Evolutionary conservation across 2,113 vertebrate genomes (phyloP), one percentile per base, ranked within the genome.

Genomic region (Percina caprodes): DNA sequence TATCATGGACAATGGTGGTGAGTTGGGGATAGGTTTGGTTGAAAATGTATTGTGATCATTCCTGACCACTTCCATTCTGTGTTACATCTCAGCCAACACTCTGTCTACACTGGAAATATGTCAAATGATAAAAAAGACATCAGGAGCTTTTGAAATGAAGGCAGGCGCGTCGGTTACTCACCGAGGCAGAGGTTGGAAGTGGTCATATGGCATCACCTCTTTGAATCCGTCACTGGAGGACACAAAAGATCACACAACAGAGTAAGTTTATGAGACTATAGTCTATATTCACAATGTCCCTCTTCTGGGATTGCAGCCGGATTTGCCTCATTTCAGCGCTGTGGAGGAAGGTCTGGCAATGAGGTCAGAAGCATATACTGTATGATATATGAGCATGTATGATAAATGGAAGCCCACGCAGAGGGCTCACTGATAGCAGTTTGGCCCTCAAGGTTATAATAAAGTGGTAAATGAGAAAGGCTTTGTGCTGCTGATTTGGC

Each of bases 181-280:
- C 97, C 96, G 96, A 88, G 97, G 97, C 63, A 99, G 96, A 58
- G 97, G 97, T 75, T 99, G 97, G 91, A 96, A 99, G 89, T 98
- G 98, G 91, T 99, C 98, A 6, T 99, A 98, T 15, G 97, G 97
- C 97, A 97, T 98, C 89, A 99, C 97, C 95, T 97, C 97, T 89
- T 98, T 99, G 92, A 98, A 99, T 79, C 97, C 98, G 86, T 98
- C 98, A 77, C 98, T 99, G 92, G 67, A 89, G 94, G 94, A 52
- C 77, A 92, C 18, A 88, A 42, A 76, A 56, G 6, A 42, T 42
- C 14, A 72, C 3, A 69, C 15, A 74, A 51, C 24, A 42, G 2
- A 13, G 10, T 61, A 21, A 49, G 4, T 56, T 18, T 54, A 51
- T 21, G 16, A 73, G 30, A 18, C n/a, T 11, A 42, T 11, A 3